Evolutionary conservation across 2,113 vertebrate species (phyloP), one percentile per base, ranked within the genome.

Genomic region (Nansenia antarctica): DNA sequence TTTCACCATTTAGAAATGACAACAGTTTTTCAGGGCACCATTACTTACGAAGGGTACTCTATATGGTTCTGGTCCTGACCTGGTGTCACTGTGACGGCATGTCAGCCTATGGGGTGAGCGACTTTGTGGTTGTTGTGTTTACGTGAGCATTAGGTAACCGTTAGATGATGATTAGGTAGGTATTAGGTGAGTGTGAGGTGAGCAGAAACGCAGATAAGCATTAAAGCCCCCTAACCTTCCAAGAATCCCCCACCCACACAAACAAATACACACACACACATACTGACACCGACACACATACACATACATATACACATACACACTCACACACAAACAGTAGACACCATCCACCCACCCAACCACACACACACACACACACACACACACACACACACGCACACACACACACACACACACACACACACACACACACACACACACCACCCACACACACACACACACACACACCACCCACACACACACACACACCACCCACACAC

Each of bases 21-120:
- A n/a, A n/a, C n/a, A n/a, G n/a, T n/a, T n/a, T n/a, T n/a, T n/a
- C n/a, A n/a, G n/a, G n/a, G n/a, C n/a, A n/a, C n/a, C n/a, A n/a
- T n/a, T n/a, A n/a, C n/a, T n/a, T n/a, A n/a, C n/a, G n/a, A n/a
- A n/a, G n/a, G n/a, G n/a, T n/a, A n/a, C n/a, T n/a, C n/a, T n/a
- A n/a, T n/a, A n/a, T n/a, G n/a, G n/a, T n/a, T 59, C 30, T 24
- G 32, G 45, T 47, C 18, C 65, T 70, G 72, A 69, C 14, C 67
- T n/a, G 74, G 39, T 72, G 62, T 31, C 2, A 5, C 55, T 47
- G 74, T 83, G 77, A 81, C 79, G 78, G 70, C 61, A 57, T 1
- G 66, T 86, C 82, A 80, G 78, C 61, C 80, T 77, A 80, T 7
- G 35, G 39, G 82, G 76, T 83, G 73, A 85, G 14, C 59, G 15